These are phyloP conservation scores for Lophotis ruficrista DNA, from an alignment of 2,113 vertebrate genomes.

Conservation along the genomic window DNA sequence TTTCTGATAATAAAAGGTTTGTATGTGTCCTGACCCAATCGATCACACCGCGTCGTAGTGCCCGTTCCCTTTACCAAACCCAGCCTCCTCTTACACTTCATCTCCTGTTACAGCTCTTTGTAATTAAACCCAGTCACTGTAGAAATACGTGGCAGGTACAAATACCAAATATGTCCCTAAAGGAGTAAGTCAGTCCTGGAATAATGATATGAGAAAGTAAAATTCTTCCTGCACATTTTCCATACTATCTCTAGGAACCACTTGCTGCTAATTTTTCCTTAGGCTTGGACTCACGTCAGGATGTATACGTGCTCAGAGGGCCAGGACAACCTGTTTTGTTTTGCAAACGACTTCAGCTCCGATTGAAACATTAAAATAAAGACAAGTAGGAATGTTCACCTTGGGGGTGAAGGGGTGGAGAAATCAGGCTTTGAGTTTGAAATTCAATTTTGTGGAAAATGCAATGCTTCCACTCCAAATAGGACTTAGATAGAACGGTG, in stretches of 20 bases:
- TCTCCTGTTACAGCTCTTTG: rapidly evolving
- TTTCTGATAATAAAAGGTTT: rapidly evolving
- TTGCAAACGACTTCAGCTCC: neutral
- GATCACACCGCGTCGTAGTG: rapidly evolving
- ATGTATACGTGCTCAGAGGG: neutral
- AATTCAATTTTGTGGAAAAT: neutral
- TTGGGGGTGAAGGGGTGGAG: neutral
- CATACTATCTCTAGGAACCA: neutral
- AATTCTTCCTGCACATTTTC: too few relatives aligned
- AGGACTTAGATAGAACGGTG: neutral
- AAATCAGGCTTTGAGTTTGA: neutral
- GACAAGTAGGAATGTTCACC: neutral
- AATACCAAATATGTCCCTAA: rapidly evolving
- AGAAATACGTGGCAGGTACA: neutral
- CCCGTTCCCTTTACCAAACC: rapidly evolving
- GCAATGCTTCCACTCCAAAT: neutral
- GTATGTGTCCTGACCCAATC: rapidly evolving
- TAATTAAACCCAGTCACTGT: neutral
- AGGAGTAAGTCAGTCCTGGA: neutral
- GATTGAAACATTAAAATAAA: neutral
- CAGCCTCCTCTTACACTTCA: rapidly evolving
- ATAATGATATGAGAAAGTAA: rapidly evolving
- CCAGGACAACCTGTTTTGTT: neutral
- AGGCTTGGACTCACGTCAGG: rapidly evolving
- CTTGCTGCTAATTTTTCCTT: neutral